A percentile compares a stretch with the other conserved stretches of the same genome.
Evolutionary conservation across 1,140 invertebrate species (phyloP).

Genomic region (Arion vulgaris): DNA sequence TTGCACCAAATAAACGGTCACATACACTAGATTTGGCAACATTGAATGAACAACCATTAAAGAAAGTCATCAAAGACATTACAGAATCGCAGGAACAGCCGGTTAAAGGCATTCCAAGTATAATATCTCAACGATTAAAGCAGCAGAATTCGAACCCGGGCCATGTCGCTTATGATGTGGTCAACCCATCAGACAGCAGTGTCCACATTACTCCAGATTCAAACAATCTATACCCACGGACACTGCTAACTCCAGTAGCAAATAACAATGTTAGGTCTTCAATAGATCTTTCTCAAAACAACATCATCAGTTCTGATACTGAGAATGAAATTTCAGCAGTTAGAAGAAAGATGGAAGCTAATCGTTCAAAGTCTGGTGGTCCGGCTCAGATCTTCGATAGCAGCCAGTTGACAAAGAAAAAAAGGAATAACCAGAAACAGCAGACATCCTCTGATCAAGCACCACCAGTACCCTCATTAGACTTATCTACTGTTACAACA

Average conservation of each 20-base stretch:
- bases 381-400: slow-evolving; percentile 43
- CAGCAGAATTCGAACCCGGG: slow-evolving; percentile 35
- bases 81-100: slow-evolving; percentile 14
- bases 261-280: not conserved
- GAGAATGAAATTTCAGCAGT: slow-evolving; percentile 39
- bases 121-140: slow-evolving; percentile 42
- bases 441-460: not conserved
- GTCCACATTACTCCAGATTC: not conserved
- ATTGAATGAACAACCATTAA: not conserved
- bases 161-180: not conserved
- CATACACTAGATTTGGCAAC: not conserved
- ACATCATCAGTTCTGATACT: slow-evolving; percentile 18
- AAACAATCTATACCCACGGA: slow-evolving; percentile 4
- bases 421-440: slow-evolving; percentile 43
- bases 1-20: not conserved
- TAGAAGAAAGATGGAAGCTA: slow-evolving; percentile 32
- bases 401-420: slow-evolving; percentile 43
- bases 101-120: slow-evolving; percentile 45
- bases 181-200: not conserved
- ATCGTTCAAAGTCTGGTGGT: slow-evolving; percentile 15
- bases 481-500: slow-evolving; percentile 50
- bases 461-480: slow-evolving; percentile 48
- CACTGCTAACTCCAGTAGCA: not conserved
- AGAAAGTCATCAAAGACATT: not conserved
- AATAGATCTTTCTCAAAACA: not conserved